Percentiles rank a stretch among this genome's conserved stretches.
These are phyloP conservation scores for Otolemur garnettii DNA, from an alignment of 2,113 vertebrate genomes.

Conservation along the genomic window DNA sequence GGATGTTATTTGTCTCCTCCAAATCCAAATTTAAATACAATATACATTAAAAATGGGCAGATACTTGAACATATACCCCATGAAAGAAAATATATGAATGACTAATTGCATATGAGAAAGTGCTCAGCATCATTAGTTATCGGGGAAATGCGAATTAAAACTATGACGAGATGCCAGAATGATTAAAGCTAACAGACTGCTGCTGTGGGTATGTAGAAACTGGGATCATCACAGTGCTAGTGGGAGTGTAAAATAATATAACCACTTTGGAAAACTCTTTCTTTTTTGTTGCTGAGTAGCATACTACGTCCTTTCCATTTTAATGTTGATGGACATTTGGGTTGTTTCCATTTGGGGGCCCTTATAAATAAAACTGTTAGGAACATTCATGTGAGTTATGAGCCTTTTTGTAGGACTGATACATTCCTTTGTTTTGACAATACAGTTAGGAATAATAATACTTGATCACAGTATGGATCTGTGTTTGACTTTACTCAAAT, in stretches of 20 bases:
- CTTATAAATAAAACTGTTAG: slow-evolving; percentile 22
- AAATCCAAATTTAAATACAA: not conserved
- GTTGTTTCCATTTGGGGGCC: not conserved
- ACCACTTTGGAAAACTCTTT: not conserved
- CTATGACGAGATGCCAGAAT: not conserved
- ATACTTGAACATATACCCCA: not conserved
- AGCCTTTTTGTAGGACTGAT: not conserved
- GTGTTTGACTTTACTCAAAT: not conserved
- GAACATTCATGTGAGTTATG: slow-evolving; percentile 7
- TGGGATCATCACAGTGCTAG: not conserved
- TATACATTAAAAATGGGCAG: not conserved
- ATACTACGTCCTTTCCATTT: not conserved
- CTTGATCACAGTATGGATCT: not conserved
- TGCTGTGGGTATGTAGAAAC: not conserved
- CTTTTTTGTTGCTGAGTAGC: not conserved
- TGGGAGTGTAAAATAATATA: not conserved
- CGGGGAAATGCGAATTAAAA: not conserved
- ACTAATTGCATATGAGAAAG: not conserved
- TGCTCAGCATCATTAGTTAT: not conserved
- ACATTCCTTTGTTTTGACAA: slow-evolving; percentile 7
- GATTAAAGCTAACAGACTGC: not conserved
- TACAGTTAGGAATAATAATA: slow-evolving; percentile 21
- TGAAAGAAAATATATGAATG: not conserved
- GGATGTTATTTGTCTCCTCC: not conserved
- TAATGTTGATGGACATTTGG: not conserved